These are phyloP conservation scores for Corticium candelabrum DNA, from an alignment of 37 sponge, comb jelly and placozoan species.

Conservation along the genomic window DNA sequence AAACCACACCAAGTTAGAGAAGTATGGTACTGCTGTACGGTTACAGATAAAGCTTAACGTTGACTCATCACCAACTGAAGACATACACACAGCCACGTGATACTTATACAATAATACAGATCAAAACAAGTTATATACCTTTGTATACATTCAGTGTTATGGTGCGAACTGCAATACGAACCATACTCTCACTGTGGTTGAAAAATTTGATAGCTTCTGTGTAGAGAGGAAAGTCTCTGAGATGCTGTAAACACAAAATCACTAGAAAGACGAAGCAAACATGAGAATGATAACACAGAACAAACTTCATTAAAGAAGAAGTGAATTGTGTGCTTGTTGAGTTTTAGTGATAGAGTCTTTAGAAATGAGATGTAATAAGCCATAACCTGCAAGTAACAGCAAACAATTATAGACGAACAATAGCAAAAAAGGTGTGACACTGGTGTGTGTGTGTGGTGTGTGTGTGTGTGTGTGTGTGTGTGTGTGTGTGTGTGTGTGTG, in stretches of 20 bases:
- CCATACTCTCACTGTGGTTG: slow-evolving; percentile 96
- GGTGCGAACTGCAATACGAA: slow-evolving; percentile 92
- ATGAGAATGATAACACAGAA: no score
- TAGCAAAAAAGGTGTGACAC: no score
- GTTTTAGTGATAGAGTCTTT: slow-evolving; percentile 93
- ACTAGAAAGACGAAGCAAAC: background rate
- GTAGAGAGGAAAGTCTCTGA: slow-evolving; percentile 93
- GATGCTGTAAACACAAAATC: slow-evolving; percentile 51
- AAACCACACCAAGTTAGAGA: slow-evolving; percentile 92
- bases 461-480: no score
- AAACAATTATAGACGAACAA: no score
- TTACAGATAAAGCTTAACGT: slow-evolving; percentile 74
- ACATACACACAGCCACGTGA: background rate
- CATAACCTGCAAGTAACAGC: slow-evolving; percentile 20
- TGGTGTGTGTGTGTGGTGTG: no score
- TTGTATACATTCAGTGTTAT: slow-evolving; percentile 92
- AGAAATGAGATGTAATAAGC: slow-evolving; percentile 99
- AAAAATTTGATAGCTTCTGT: slow-evolving; percentile 99
- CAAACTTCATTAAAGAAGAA: slow-evolving; percentile 98
- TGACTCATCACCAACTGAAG: slow-evolving; percentile 55
- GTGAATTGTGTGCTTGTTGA: slow-evolving; percentile 92
- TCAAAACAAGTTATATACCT: slow-evolving; percentile 52
- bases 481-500: no score
- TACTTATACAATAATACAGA: background rate
- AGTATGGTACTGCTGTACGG: slow-evolving; percentile 87